Evolutionary conservation across 2,113 vertebrate genomes (phyloP).

Genomic region (Procavia capensis): DNA sequence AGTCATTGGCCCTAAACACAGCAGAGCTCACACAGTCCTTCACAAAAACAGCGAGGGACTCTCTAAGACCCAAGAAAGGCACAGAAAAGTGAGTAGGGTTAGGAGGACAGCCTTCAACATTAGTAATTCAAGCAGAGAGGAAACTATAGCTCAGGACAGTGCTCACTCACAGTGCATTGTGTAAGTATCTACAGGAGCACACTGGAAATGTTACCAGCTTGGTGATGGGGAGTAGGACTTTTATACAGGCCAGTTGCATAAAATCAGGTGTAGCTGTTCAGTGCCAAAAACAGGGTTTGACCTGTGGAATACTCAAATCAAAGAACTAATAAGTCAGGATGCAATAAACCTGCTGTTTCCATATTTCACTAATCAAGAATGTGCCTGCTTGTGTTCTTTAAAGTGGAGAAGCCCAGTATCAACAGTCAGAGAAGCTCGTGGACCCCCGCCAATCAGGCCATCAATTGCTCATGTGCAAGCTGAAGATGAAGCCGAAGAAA

Average conservation of each 20-base stretch:
- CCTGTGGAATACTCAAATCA: not conserved
- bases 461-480: too few relatives aligned
- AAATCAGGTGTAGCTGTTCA: not conserved
- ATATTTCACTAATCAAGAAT: not conserved
- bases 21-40: not conserved
- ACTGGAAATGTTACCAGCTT: not conserved
- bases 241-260: too few relatives aligned
- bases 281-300: not conserved
- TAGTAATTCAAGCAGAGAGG: not conserved
- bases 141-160: not conserved
- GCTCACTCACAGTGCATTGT: not conserved
- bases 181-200: not conserved
- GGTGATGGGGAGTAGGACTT: not conserved
- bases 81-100: not conserved
- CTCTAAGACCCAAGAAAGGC: not conserved
- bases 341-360: not conserved
- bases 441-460: too few relatives aligned
- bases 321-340: not conserved
- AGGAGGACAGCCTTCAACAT: not conserved
- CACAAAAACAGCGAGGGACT: not conserved
- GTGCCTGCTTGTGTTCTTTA: too few relatives aligned
- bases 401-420: too few relatives aligned
- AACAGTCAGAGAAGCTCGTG: too few relatives aligned
- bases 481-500: too few relatives aligned
- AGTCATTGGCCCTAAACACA: not conserved